Base-by-base conservation (phyloP, 2,113 vertebrate genomes). In the Corapipo altera region DNA sequence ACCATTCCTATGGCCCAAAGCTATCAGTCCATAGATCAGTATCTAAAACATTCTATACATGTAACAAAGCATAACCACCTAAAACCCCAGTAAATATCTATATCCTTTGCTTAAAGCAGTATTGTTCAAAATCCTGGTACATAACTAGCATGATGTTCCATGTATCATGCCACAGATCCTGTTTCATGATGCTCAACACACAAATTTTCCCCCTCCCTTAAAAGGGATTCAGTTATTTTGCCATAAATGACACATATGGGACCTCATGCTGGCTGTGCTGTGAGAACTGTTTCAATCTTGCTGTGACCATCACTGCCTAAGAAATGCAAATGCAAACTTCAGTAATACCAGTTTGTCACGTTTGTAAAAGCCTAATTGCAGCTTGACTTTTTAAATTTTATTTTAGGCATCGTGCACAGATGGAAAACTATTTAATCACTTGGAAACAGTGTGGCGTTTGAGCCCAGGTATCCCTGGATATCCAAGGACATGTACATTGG, bases 401-500 rank as follows among this genome's bases (percentile, higher is more conserved):
- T 95, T 94, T 44, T 83, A 99, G 99, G 99, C 99, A 8, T 98
- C 99, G 32, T 99, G 99, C 96, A 99, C 99, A 6, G 99, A 99
- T 5, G 99, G 99, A 28, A 99, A 96, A 84, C 98, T 99, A 55
- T 99, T 99, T 96, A 99, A 99, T 96, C 99, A 99, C 96, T 91
- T 99, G 97, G 99, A 99, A 97, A 99, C 98, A 2, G 96, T 98
- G 62, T 99, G 99, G 99, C 99, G 99, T 62, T 99, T 99, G 96
- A 99, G 99, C 85, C 99, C 99, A 1, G 99, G 99, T 33, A 98
- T 99, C 92, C 99, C 99, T 35, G 99, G 99, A 32, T 99, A 99
- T 92, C 99, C 99, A 52, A 98, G 99, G 35, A 99, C 99, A 9
- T 99, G 99, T 85, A 99, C 99, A 9, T 96, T 99, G 95, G 99